Conservation (phyloP, 2,888 invertebrate genomes). For the Masnerella sp. region DNA sequence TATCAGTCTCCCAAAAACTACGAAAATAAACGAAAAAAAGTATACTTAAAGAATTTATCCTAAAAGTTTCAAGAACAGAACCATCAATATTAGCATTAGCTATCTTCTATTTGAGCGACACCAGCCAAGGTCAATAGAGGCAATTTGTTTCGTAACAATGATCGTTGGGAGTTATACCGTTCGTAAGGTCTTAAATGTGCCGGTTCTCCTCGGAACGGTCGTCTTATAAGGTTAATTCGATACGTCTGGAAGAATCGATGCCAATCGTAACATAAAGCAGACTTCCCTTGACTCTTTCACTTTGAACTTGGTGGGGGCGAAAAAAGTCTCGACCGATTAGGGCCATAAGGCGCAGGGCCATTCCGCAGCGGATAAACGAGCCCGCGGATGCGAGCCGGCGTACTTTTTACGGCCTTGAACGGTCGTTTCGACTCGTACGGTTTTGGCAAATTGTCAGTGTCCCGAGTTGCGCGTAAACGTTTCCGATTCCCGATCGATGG, state of each 20-base stretch:
- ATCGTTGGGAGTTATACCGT: conserved; percentile 18
- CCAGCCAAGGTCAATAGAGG: conserved; percentile 11
- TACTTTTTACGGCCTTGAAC: conserved; percentile 39
- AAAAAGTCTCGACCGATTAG: conserved; percentile 40
- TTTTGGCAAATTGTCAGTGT: conserved; percentile 51
- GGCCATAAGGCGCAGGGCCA: conserved; percentile 36
- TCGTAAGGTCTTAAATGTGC: conserved; percentile 20
- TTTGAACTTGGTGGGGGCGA: conserved; percentile 35
- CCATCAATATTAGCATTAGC: background rate
- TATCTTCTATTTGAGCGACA: background rate
- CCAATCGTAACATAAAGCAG: conserved; percentile 64
- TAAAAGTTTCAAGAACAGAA: too few relatives aligned
- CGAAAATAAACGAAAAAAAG: too few relatives aligned
- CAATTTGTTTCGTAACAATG: conserved; percentile 7
- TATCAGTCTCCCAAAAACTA: too few relatives aligned
- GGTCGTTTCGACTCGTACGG: conserved; percentile 29
- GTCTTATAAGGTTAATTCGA: conserved; percentile 39
- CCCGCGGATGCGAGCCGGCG: conserved; percentile 33
- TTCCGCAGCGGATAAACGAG: conserved; percentile 40
- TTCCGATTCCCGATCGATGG: conserved; percentile 24
- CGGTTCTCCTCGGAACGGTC: background rate
- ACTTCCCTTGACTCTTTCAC: conserved; percentile 43
- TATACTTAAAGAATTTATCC: too few relatives aligned
- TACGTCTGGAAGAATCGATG: conserved; percentile 62
- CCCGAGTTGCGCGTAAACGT: conserved; percentile 36